Evolutionary conservation across 2,888 invertebrate species (phyloP), one percentile per base, ranked within the genome.

Genomic region (Theodoxus fluviatilis): DNA sequence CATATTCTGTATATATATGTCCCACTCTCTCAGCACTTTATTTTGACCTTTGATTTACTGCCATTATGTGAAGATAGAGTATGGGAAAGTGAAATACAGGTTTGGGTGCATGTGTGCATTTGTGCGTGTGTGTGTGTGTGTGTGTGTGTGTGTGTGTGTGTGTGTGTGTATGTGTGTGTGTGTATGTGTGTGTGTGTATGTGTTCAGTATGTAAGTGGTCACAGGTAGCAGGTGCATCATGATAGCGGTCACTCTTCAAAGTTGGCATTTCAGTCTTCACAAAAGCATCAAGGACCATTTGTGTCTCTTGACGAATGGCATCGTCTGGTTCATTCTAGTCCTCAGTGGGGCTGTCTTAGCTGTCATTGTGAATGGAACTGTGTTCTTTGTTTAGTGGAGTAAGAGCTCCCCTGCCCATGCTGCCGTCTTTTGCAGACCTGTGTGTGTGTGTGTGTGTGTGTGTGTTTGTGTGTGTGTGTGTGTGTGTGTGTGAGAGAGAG

Each of bases 351-450:
- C 40, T 43, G 4, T 43, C 35, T 68, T 15, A 9, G n/a, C 6
- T 37, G 1, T 37, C 63, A 28, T 2, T n/a, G n/a, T n/a, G n/a
- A n/a, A n/a, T n/a, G n/a, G n/a, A n/a, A n/a, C n/a, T n/a, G n/a
- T n/a, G n/a, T n/a, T n/a, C n/a, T n/a, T n/a, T n/a, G n/a, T n/a
- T n/a, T n/a, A n/a, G n/a, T n/a, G n/a, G n/a, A n/a, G n/a, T n/a
- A n/a, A n/a, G 67, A 12, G 37, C 55, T 25, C 40, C 55, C 33
- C 52, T 55, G 1, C 57, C 57, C 9, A 38, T 67, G 55, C 37
- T 55, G 22, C n/a, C 57, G 1, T 35, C 49, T 1, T 35, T 55
- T 0, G 52, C 22, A 1, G 35, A 31, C 12, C 28, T 67, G n/a
- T 67, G 49, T 38, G n/a, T 3, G 37, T 38, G 33, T 22, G 35